Percentiles rank a stretch among this genome's conserved stretches.
These are phyloP conservation scores for Scaptodrosophila latifasciaeformis DNA, from an alignment of 2,888 invertebrate genomes.

Conservation along the genomic window DNA sequence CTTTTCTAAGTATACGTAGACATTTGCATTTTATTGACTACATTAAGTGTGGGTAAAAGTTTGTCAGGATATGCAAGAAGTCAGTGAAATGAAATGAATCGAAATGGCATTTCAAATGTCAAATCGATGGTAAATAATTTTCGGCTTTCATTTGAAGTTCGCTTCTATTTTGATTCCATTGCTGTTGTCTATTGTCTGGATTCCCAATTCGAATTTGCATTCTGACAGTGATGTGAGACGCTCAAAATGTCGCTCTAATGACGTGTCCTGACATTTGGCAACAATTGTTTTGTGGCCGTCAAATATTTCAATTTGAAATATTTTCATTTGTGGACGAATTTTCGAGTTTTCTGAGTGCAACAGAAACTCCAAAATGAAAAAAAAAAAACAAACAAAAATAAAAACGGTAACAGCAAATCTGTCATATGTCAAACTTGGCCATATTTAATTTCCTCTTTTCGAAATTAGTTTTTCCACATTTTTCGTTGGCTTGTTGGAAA, in stretches of 20 bases:
- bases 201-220: constrained; percentile 33
- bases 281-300: constrained; percentile 11
- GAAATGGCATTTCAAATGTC: constrained; percentile 28
- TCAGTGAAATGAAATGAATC: constrained; percentile 37
- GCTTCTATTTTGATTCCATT: constrained; percentile 6
- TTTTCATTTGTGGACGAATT: not conserved
- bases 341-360: too few species aligned
- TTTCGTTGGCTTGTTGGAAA: not conserved
- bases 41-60: constrained; percentile 53
- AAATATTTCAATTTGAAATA: constrained; percentile 55
- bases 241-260: not conserved
- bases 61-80: constrained; percentile 25
- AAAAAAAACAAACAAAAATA: constrained; percentile 19
- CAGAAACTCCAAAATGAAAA: not conserved
- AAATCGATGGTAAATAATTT: not conserved
- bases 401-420: constrained; percentile 46
- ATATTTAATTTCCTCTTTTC: constrained; percentile 67
- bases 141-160: constrained; percentile 6
- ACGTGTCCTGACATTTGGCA: constrained; percentile 16
- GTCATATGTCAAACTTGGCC: constrained; percentile 64
- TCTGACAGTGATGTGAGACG: constrained; percentile 16
- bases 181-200: constrained; percentile 19
- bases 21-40: constrained; percentile 69
- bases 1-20: constrained; percentile 12
- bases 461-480: constrained; percentile 55